Base-by-base conservation (phyloP, 2,888 invertebrate species). In the Fragum whitleyi region DNA sequence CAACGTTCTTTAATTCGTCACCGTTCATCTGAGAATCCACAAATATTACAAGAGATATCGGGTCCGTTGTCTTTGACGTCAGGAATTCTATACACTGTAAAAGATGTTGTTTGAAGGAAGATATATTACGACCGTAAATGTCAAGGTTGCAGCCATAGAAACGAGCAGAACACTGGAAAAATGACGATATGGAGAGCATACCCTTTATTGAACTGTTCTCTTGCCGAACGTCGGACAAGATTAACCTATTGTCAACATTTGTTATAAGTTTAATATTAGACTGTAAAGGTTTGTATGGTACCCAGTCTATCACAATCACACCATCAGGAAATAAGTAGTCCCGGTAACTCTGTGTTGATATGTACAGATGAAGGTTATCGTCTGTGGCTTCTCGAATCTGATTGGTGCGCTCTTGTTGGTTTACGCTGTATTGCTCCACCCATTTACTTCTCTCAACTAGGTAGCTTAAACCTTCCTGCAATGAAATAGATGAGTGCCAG, bases 391-490 rank as follows among this genome's bases (percentile, higher is more conserved):
- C 3, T 26, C 23, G 57, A 26, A 57, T 26, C 11, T 3, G 21
- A 9, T 21, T 26, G 19, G 23, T 5, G 6, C 11, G 9, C 23
- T 6, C 3, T 6, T 2, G 26, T 21, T 21, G 57, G 23, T 57
- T 7, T 57, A 6, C 5, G 21, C 14, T 57, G 21, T n/a, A 2
- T 14, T 14, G 3, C 2, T 9, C 3, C 23, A n/a, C 1, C 57
- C 57, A 57, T 26, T 57, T 26, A 57, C 11, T 57, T n/a, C 57
- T n/a, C 7, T 26, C 26, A 23, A 57, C 21, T 57, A 26, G 21
- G 23, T 57, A 57, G n/a, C 57, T 26, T n/a, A 57, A 26, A 11
- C 57, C 57, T 23, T 57, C 57, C 57, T 57, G 57, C 2, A 57
- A 57, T 53, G 53, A 53, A 7, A 39, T 39, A n/a, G n/a, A n/a